phyloP scores from a whole-genome alignment of 2,113 vertebrate species.

The Lethenteron reissneri region DNA sequence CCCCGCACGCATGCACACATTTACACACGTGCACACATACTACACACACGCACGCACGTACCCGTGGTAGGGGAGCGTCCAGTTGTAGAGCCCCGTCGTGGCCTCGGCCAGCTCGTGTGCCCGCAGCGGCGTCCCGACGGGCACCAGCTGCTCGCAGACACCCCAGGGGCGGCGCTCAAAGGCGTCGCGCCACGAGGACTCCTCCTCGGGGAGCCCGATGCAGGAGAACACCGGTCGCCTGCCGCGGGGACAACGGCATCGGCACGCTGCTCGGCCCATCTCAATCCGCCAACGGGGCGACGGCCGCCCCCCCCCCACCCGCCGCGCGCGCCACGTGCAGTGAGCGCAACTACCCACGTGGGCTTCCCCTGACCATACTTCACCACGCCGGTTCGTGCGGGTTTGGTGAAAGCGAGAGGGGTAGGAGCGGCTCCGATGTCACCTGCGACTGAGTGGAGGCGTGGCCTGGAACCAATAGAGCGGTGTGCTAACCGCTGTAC shows the following conservation, averaged over 20 bases:
- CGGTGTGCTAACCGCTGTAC: too few species aligned
- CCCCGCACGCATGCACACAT: too few species aligned
- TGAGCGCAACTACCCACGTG: not conserved
- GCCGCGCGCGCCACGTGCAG: not conserved
- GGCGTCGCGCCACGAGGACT: constrained; percentile 50
- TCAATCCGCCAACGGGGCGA: not conserved
- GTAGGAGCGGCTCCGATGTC: too few species aligned
- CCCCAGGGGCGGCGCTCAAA: constrained; percentile 70
- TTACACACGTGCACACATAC: not conserved
- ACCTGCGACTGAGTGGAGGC: too few species aligned
- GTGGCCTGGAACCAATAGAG: too few species aligned
- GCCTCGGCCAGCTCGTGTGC: constrained; percentile 43
- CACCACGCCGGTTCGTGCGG: not conserved
- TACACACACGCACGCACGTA: not conserved
- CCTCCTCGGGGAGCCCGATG: constrained; percentile 71
- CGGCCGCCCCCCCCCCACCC: not conserved
- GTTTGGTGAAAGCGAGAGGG: not conserved
- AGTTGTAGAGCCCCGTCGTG: constrained; percentile 60
- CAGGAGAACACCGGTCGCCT: constrained; percentile 39
- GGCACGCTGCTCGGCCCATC: too few species aligned
- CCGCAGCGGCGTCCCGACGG: constrained; percentile 31
- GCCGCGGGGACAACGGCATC: not conserved
- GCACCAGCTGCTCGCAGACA: constrained; percentile 57
- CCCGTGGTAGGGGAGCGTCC: constrained; percentile 27
- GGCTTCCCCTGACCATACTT: not conserved